Base-by-base conservation (phyloP, 2,888 invertebrate species). In the Polyploca ridens region DNA sequence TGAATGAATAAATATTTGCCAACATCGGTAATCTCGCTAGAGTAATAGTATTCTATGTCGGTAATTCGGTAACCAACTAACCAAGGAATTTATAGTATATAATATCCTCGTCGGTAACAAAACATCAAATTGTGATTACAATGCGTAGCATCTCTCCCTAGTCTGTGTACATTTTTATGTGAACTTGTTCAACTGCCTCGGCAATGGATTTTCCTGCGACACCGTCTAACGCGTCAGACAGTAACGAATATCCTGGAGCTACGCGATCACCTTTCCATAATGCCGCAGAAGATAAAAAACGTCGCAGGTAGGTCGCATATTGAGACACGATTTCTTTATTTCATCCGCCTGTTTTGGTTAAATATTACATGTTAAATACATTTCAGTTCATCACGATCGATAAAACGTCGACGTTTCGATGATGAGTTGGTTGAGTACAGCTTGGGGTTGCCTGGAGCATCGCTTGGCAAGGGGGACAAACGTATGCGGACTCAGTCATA, bases 341-440 rank as follows among this genome's bases (percentile, higher is more conserved):
- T 11, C 10, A 11, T 33, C 14, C 6, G 1, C 6, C 13, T 38
- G 10, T 7, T 3, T 13, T 10, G 13, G 33, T 3, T 33, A 58
- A 13, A 16, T 35, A 35, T 3, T 59, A 59, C 19, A 33, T 58
- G 11, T 57, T 63, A 35, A 35, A 35, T 27, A 71, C 67, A n/a
- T 90, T 89, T 83, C 83, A 98, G 98, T 87, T 99, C 99, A 13
- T 98, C 98, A 38, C 95, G 99, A 66, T 99, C 99, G 1, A 99
- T 99, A 78, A 99, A 99, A 88, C 95, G 99, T 0, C 97, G 98
- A 79, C 97, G 99, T 77, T 99, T 99, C 90, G 99, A 99, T 85
- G 99, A 99, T 95, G 99, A 99, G 90, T 94, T 99, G 66, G 99
- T 99, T 0, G 99, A 99, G 79, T 98, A 98, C 74, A 98, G 98